Conservation (phyloP, 2,113 vertebrate genomes). For the Protobothrops flavoviridis region DNA sequence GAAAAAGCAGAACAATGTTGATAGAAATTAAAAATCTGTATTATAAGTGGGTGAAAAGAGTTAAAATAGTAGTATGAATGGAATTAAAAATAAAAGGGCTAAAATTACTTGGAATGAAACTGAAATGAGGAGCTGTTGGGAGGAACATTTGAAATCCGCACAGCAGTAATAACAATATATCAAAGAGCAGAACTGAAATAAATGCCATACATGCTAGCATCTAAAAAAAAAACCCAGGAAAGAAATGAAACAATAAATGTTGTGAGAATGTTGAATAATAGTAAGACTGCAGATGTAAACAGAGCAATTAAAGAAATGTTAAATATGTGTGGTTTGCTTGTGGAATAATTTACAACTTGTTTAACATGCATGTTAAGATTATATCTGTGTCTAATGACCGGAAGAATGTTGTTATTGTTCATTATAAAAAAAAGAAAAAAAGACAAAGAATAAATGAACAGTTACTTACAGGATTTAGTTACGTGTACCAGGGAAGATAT, state of each 20-base stretch:
- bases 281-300: not conserved
- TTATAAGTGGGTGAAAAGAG: not conserved
- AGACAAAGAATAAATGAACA: not conserved
- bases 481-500: not conserved
- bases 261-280: not conserved
- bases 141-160: not conserved
- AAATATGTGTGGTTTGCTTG: not conserved
- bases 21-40: not conserved
- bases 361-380: not conserved
- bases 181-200: not conserved
- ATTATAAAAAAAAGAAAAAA: not conserved
- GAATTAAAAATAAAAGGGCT: not conserved
- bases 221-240: not conserved
- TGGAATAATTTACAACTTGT: not conserved
- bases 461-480: not conserved
- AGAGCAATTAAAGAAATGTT: not conserved
- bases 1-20: not conserved
- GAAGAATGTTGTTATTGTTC: not conserved
- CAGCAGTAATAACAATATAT: not conserved
- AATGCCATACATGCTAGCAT: not conserved
- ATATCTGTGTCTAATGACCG: not conserved
- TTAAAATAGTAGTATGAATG: not conserved
- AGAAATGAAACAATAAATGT: not conserved
- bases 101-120: not conserved
- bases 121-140: not conserved